A percentile compares a stretch with the other conserved stretches of the same genome.
Evolutionary conservation across 2,797 vertebrate species (phyloP).

Genomic region (Masticophis lateralis): DNA sequence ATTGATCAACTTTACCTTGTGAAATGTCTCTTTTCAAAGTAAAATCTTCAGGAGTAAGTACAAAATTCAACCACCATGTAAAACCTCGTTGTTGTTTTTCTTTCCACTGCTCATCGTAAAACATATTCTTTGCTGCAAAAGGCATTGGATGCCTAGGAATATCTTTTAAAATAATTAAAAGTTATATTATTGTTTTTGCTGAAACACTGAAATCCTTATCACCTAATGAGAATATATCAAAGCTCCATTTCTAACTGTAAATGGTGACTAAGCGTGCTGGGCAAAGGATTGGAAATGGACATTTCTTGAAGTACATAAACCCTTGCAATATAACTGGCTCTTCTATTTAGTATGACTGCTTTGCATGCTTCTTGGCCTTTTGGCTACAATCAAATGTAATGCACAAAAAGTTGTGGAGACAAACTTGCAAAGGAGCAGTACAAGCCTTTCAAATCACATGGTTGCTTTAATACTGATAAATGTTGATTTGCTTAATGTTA

Average conservation of each 20-base stretch:
- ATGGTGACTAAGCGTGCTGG: not conserved
- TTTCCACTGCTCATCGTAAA: slow-evolving; percentile 95
- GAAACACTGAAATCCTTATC: not conserved
- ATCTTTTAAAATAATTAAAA: slow-evolving; percentile 64
- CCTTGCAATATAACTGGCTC: not conserved
- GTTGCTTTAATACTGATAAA: not conserved
- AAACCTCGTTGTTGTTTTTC: slow-evolving; percentile 94
- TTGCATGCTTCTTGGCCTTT: not conserved
- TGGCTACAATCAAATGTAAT: not conserved
- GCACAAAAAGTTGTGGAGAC: not conserved
- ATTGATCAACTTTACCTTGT: slow-evolving; percentile 74
- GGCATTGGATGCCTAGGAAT: slow-evolving; percentile 93
- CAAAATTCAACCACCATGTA: slow-evolving; percentile 95
- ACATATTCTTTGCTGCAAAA: slow-evolving; percentile 95
- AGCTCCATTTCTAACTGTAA: not conserved
- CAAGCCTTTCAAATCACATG: not conserved
- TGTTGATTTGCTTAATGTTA: not conserved
- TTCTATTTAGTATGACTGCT: not conserved
- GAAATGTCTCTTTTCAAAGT: slow-evolving; percentile 82
- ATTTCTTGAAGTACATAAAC: not conserved
- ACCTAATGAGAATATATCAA: not conserved
- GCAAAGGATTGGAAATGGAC: not conserved
- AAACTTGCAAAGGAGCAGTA: not conserved
- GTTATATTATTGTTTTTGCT: not conserved
- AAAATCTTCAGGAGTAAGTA: slow-evolving; percentile 94